These are phyloP conservation scores for Eupithecia insigniata DNA, from an alignment of 2,888 invertebrate species.

Conservation along the genomic window DNA sequence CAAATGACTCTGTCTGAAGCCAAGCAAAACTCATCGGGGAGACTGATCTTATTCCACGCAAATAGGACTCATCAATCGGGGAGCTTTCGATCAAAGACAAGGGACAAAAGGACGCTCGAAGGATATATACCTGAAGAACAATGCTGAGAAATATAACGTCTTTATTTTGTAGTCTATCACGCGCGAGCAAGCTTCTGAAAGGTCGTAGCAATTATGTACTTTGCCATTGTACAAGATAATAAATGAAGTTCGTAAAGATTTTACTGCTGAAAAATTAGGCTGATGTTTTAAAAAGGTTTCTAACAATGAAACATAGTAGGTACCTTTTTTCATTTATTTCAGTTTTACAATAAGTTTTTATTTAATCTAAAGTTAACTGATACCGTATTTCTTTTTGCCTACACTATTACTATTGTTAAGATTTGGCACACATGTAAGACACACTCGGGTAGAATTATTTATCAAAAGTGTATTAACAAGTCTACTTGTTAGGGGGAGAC, in stretches of 20 bases:
- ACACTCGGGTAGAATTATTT: no score
- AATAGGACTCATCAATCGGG: slow-evolving; percentile 78
- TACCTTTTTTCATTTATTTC: background rate
- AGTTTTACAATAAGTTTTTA: no score
- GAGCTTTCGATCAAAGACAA: slow-evolving; percentile 78
- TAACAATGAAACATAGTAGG: background rate
- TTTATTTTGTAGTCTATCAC: slow-evolving; percentile 53
- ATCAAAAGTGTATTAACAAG: no score
- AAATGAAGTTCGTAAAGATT: background rate
- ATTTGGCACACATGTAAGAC: no score
- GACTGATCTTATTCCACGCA: slow-evolving; percentile 64
- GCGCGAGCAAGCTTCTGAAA: slow-evolving; percentile 32
- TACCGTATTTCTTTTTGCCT: no score
- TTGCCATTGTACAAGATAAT: background rate
- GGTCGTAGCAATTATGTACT: slow-evolving; percentile 13
- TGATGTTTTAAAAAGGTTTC: background rate
- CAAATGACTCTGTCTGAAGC: slow-evolving; percentile 39
- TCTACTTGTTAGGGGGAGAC: no score
- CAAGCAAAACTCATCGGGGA: slow-evolving; percentile 67
- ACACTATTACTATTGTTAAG: no score
- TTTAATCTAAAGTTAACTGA: no score
- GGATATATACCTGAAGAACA: slow-evolving; percentile 70
- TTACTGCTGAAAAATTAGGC: background rate
- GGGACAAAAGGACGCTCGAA: slow-evolving; percentile 71
- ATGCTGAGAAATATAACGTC: slow-evolving; percentile 56